These are phyloP conservation scores for Rhingia campestris DNA, from an alignment of 2,888 invertebrate genomes.

Conservation along the genomic window DNA sequence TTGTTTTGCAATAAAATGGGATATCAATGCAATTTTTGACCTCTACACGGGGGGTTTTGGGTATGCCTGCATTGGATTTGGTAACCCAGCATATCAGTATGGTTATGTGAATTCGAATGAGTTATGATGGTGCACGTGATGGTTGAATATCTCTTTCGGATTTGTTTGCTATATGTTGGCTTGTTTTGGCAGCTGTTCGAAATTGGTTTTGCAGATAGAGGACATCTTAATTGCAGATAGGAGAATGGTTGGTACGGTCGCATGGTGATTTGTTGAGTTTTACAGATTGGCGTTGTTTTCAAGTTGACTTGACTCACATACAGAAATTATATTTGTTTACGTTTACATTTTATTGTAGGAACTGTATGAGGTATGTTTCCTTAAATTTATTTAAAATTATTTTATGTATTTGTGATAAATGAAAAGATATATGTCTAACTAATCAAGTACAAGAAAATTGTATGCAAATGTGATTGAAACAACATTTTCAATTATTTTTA, in stretches of 20 bases:
- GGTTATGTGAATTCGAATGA: slow-evolving; percentile 30
- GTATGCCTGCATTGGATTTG: slow-evolving; percentile 11
- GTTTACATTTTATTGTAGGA: too few relatives aligned
- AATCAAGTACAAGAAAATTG: too few relatives aligned
- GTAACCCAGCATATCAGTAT: not conserved
- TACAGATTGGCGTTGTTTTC: too few relatives aligned
- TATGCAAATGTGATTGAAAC: too few relatives aligned
- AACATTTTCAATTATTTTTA: too few relatives aligned
- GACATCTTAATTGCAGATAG: slow-evolving; percentile 39
- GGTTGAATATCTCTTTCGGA: slow-evolving; percentile 8
- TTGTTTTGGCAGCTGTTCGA: slow-evolving; percentile 52
- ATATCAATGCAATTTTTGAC: slow-evolving; percentile 58
- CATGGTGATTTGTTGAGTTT: too few relatives aligned
- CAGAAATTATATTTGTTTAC: too few relatives aligned
- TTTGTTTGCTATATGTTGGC: slow-evolving; percentile 10
- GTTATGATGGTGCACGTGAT: slow-evolving; percentile 29
- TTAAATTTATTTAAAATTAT: too few relatives aligned
- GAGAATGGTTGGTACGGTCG: not conserved
- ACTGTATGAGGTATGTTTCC: too few relatives aligned
- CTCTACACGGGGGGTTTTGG: slow-evolving; percentile 35
- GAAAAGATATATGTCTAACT: too few relatives aligned
- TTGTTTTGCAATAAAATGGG: slow-evolving; percentile 53
- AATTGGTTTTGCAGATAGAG: slow-evolving; percentile 32
- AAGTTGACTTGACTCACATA: too few relatives aligned
- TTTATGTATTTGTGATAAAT: too few relatives aligned